These are phyloP conservation scores for Gymnoscopelus braueri DNA, from an alignment of 2,797 vertebrate genomes.

Conservation along the genomic window DNA sequence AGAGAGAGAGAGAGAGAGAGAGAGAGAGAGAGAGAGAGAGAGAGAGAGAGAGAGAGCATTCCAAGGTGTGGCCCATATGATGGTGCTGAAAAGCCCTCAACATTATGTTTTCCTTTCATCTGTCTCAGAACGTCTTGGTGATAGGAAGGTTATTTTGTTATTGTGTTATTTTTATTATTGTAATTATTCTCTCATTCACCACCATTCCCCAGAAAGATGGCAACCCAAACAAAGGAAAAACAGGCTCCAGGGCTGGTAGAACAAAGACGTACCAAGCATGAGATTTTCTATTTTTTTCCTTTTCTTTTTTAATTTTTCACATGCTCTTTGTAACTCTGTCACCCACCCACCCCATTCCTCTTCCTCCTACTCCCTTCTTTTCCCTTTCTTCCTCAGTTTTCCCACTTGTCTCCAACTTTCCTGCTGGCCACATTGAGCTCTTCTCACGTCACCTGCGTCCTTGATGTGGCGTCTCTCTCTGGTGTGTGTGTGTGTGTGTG, in stretches of 20 bases:
- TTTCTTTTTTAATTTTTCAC: not conserved
- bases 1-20: no score
- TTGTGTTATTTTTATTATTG: not conserved
- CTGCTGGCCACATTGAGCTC: slow-evolving; percentile 70
- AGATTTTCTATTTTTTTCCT: slow-evolving; percentile 27
- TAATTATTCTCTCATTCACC: slow-evolving; percentile 21
- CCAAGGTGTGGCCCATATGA: slow-evolving; percentile 54
- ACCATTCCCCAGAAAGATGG: slow-evolving; percentile 45
- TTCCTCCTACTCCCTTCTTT: slow-evolving; percentile 42
- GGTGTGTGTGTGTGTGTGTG: slow-evolving; percentile 47
- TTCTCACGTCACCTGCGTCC: slow-evolving; percentile 57
- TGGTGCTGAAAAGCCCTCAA: slow-evolving; percentile 20
- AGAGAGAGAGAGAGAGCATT: slow-evolving; percentile 4
- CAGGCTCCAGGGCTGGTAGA: slow-evolving; percentile 31
- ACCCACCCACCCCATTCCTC: slow-evolving; percentile 41
- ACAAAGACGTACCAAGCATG: slow-evolving; percentile 41
- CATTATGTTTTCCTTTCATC: slow-evolving; percentile 2
- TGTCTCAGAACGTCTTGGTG: no score
- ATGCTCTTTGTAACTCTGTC: slow-evolving; percentile 25
- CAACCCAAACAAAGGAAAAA: slow-evolving; percentile 54
- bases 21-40: not conserved
- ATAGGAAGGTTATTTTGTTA: not conserved
- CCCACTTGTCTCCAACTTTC: slow-evolving; percentile 49
- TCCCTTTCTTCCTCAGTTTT: slow-evolving; percentile 37
- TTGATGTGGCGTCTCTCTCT: slow-evolving; percentile 78